Conservation (phyloP, 1,140 invertebrate genomes). For the Spodoptera frugiperda region DNA sequence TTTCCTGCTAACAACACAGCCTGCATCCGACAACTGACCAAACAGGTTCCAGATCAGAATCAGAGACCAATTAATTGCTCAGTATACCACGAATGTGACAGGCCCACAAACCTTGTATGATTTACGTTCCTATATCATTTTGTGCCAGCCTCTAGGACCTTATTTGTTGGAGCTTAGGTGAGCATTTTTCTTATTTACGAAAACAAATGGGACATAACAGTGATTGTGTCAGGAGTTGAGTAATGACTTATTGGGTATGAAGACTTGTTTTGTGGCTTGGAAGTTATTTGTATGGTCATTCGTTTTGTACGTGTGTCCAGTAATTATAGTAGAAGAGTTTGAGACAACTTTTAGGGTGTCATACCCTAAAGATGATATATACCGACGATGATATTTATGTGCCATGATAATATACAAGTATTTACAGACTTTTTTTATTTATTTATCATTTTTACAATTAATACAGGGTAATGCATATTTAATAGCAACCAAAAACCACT, state of each 20-base stretch:
- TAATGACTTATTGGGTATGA: conserved; percentile 11
- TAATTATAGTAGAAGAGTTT: too few species aligned
- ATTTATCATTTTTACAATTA: too few species aligned
- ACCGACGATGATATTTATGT: too few species aligned
- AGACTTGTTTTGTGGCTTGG: neutral
- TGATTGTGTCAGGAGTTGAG: conserved; percentile 24
- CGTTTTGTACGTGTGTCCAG: too few species aligned
- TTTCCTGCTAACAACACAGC: neutral
- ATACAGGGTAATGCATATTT: too few species aligned
- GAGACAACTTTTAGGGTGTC: too few species aligned
- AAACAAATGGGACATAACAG: conserved; percentile 34
- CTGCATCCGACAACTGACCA: conserved; percentile 5
- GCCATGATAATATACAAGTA: too few species aligned
- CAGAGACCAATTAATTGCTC: conserved; percentile 9
- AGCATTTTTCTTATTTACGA: conserved; percentile 28
- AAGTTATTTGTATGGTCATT: neutral
- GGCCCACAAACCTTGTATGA: conserved; percentile 3
- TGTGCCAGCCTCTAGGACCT: neutral
- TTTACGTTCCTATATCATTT: conserved; percentile 23
- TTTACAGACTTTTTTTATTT: too few species aligned
- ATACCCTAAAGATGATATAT: too few species aligned
- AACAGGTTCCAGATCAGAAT: conserved; percentile 12
- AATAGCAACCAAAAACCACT: too few species aligned
- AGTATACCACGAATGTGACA: conserved; percentile 16
- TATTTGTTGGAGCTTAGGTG: conserved; percentile 5